Base-by-base conservation (phyloP, 2,888 invertebrate species). In the Callimorpha dominula region DNA sequence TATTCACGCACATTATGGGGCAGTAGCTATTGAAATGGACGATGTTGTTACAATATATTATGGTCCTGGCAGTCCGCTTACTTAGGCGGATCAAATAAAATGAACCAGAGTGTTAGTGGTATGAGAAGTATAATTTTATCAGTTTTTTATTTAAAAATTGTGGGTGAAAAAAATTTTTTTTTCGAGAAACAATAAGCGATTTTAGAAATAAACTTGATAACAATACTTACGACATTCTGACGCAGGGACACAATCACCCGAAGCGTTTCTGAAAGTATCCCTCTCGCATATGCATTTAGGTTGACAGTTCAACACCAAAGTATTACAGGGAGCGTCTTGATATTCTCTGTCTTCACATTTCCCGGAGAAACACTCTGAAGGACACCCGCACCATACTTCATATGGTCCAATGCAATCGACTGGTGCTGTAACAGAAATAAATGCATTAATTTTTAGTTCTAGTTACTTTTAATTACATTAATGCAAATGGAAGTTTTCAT, bases 221-320 rank as follows among this genome's bases (percentile, higher is more conserved):
- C 46, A 40, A 50, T 70, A 73, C 76, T 71, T 66, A 76, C 84
- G 76, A 72, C 90, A 90, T 49, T 88, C 77, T 0, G 73, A 52
- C 12, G 79, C 78, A 0, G 85, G 81, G 2, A 91, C 83, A 71
- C 91, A 91, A n/a, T 82, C 68, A 6, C 81, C 87, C 0, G 70
- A 72, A 2, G 67, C 73, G 63, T 89, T 84, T 75, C 90, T 87
- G n/a, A 81, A 89, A 67, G 79, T 78, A 12, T 79, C 74, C 60
- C 86, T 79, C 57, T 73, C 71, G 68, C 91, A 91, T 7, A 83
- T 74, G 67, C 90, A 90, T 72, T 77, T 80, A 49, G 91, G 90
- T 50, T 88, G 80, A 77, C 90, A 90, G 63, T 88, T 88, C n/a
- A 84, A 73, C 7, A 88, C 70, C 0, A 87, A 70, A 0, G 87